Evolutionary conservation across 2,888 invertebrate species (phyloP), one percentile per base, ranked within the genome.

Genomic region (Anorthoa munda): DNA sequence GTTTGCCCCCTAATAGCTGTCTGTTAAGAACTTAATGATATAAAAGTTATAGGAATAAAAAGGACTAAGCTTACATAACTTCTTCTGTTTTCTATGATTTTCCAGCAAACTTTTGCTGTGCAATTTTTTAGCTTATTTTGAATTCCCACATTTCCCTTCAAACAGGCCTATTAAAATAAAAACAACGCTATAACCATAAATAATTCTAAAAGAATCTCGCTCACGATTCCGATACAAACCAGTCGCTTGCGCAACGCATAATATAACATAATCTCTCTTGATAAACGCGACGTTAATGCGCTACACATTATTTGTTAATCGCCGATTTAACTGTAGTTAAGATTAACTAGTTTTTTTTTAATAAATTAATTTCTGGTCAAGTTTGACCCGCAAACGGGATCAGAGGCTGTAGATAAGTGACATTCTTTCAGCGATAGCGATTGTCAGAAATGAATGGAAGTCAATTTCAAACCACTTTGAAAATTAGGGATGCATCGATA

Each of bases 271-370:
- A 90, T 89, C 90, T 89, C 81, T 79, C 72, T 79, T 86, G 89
- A 90, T 90, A 90, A 88, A 87, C 86, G 80, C 87, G 92, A 92
- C 91, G 89, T 85, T 91, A 92, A 92, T 91, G 82, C 89, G 87
- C 81, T 87, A 86, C 85, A 89, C 89, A 90, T 91, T 90, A 90
- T 90, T 90, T 85, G 89, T 90, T 90, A 91, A 92, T 91, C 89
- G 79, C 72, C 74, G 82, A 82, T 86, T 84, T 88, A 85, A 89
- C 88, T 84, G 86, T 89, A 83, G 75, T 85, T 77, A 76, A 80
- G 81, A 85, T 86, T 81, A 78, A 82, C 83, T 59, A 70, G 74
- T 79, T 80, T 50, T 64, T 51, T 50, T 64, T 5, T 13, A 26
- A 71, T 66, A 50, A 51, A 50, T 75, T 55, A 23, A 18, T 51